phyloP scores from a whole-genome alignment of 2,113 vertebrate genomes.

The Rallus limicola region DNA sequence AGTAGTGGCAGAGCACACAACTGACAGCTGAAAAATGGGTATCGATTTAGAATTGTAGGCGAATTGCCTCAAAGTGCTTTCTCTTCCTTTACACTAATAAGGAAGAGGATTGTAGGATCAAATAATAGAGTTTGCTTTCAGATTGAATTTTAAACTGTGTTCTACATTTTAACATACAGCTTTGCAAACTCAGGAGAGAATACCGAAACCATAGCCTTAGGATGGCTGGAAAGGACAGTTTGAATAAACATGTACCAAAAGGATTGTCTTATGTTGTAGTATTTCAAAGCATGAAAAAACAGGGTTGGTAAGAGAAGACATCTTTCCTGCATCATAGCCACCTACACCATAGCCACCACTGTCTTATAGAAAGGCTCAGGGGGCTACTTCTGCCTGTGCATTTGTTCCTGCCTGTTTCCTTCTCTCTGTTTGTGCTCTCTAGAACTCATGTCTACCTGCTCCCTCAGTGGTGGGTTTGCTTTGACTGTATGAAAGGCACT shows the following conservation, averaged over 20 bases:
- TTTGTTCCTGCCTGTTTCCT: neutral
- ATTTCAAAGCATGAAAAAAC: neutral
- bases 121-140: neutral
- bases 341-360: fast-evolving
- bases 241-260: neutral
- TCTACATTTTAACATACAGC: neutral
- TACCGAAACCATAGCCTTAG: neutral
- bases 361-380: neutral
- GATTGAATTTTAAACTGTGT: neutral
- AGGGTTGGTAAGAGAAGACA: neutral
- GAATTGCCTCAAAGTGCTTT: neutral
- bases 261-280: neutral
- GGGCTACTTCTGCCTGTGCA: neutral
- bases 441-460: neutral
- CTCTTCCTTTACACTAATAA: neutral
- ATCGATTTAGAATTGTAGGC: neutral
- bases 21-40: neutral
- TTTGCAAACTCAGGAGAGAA: neutral
- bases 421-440: neutral
- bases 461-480: neutral
- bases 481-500: neutral
- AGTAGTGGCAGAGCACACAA: neutral
- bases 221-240: neutral
- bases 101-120: neutral
- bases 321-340: neutral